Evolutionary conservation across 2,797 vertebrate species (phyloP).

Genomic region (Valencia hispanica): DNA sequence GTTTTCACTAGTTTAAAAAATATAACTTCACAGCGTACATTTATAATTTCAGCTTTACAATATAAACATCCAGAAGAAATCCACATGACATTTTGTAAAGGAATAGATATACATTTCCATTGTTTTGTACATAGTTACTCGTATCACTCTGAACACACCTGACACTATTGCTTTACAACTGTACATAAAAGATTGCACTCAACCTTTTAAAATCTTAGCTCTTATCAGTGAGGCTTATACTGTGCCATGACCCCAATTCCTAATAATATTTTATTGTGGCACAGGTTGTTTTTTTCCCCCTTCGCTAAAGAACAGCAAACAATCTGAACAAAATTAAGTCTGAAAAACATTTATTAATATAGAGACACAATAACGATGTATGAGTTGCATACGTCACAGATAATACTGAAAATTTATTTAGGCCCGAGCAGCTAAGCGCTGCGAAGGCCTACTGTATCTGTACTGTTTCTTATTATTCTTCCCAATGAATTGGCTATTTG

Average conservation of each 20-base stretch:
- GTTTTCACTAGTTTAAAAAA: neutral
- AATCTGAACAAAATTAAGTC: slow-evolving; percentile 11
- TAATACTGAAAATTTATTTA: slow-evolving; percentile 36
- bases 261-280: slow-evolving; percentile 15
- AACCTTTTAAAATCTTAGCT: slow-evolving; percentile 19
- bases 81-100: slow-evolving; percentile 3
- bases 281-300: slow-evolving; percentile 17
- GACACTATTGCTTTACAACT: slow-evolving; percentile 47
- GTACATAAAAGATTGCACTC: slow-evolving; percentile 16
- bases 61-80: slow-evolving; percentile 6
- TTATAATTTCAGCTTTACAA: neutral
- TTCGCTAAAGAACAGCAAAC: slow-evolving; percentile 45
- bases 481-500: too few relatives aligned
- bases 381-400: neutral
- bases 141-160: slow-evolving; percentile 23
- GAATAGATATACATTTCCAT: neutral
- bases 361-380: neutral
- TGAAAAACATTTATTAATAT: neutral
- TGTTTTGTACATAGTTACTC: slow-evolving; percentile 27
- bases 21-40: neutral
- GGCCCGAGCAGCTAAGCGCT: too few relatives aligned
- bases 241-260: slow-evolving; percentile 32
- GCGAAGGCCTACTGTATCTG: too few relatives aligned
- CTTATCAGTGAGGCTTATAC: slow-evolving; percentile 37
- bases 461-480: too few relatives aligned